Conservation (phyloP, 1,140 invertebrate species). For the Drosophila watanabei region DNA sequence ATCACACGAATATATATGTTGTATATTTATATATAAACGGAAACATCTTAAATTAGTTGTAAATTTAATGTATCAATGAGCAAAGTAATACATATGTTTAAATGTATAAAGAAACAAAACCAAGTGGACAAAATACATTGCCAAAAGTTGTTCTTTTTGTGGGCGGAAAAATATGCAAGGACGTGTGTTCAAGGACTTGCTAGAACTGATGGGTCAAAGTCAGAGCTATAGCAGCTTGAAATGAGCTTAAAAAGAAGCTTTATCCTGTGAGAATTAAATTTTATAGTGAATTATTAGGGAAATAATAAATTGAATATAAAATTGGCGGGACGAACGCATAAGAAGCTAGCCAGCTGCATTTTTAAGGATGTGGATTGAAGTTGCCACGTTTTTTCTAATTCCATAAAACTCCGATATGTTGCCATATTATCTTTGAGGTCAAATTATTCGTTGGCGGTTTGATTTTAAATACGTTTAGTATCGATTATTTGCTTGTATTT, state of each 20-base stretch:
- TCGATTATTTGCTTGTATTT: not conserved
- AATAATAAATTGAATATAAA: not conserved
- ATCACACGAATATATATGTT: not conserved
- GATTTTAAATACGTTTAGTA: not conserved
- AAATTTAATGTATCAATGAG: slow-evolving; percentile 41
- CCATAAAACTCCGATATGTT: not conserved
- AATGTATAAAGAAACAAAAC: slow-evolving; percentile 39
- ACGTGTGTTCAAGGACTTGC: not conserved
- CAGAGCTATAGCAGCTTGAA: not conserved
- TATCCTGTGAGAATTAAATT: not conserved
- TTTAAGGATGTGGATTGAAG: not conserved
- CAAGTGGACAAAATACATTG: slow-evolving; percentile 4
- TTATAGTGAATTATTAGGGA: not conserved
- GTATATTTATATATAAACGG: slow-evolving; percentile 11
- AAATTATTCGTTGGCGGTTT: not conserved
- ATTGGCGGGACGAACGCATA: not conserved
- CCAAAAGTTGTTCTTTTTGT: not conserved
- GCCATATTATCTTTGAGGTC: not conserved
- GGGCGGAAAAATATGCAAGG: not conserved
- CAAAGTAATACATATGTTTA: slow-evolving; percentile 15
- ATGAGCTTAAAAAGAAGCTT: no score
- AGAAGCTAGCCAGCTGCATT: not conserved
- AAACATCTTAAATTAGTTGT: slow-evolving; percentile 31
- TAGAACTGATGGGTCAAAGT: not conserved
- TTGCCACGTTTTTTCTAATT: not conserved